Percentiles rank a stretch among this genome's conserved stretches.
Conservation (phyloP, 2,888 invertebrate genomes). For the Tiliacea citrago region DNA sequence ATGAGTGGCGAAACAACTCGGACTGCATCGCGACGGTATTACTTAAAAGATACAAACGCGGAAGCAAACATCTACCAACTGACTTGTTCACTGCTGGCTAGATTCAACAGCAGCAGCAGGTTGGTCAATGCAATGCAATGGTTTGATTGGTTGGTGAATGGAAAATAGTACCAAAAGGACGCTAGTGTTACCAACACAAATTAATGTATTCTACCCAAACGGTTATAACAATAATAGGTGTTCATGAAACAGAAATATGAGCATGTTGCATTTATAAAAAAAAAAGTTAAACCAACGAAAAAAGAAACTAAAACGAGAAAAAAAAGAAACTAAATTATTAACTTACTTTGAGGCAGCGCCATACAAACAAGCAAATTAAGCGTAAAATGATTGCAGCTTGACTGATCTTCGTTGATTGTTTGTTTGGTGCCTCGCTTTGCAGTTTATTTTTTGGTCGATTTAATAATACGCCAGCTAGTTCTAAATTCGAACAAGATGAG, state of each 20-base stretch:
- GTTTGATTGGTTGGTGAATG: conserved; percentile 90
- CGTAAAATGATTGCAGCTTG: neutral
- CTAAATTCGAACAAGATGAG: neutral
- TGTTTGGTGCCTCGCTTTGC: neutral
- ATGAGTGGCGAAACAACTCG: conserved; percentile 85
- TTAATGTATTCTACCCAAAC: conserved; percentile 53
- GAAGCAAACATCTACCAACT: conserved; percentile 87
- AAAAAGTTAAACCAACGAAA: neutral
- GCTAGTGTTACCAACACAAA: conserved; percentile 73
- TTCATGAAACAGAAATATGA: too few relatives aligned
- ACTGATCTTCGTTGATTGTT: neutral
- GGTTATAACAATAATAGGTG: neutral
- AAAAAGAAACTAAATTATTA: too few relatives aligned
- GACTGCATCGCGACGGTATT: conserved; percentile 85
- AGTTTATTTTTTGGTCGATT: neutral
- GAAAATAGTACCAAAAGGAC: conserved; percentile 82
- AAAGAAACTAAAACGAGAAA: neutral
- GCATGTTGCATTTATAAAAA: neutral
- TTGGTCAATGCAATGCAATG: conserved; percentile 90
- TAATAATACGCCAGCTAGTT: neutral
- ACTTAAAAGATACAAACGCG: conserved; percentile 86
- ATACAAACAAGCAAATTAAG: neutral
- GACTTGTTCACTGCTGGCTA: conserved; percentile 80
- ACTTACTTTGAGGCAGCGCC: too few relatives aligned
- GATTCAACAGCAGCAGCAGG: conserved; percentile 86